A percentile compares a stretch with the other conserved stretches of the same genome.
phyloP scores from a whole-genome alignment of 2,113 vertebrate species.

The Istiophorus platypterus region DNA sequence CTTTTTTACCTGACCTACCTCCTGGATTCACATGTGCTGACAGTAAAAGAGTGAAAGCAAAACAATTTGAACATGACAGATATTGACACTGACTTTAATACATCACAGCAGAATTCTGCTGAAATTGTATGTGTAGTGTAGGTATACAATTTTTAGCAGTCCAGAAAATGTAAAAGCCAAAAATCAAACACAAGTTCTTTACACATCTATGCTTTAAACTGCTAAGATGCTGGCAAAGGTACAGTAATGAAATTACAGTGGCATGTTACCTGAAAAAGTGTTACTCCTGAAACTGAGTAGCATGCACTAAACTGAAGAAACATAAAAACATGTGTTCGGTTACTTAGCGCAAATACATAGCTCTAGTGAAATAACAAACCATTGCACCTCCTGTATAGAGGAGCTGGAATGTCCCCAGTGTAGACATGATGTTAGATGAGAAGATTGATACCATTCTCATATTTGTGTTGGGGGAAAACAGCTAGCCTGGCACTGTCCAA shows the following conservation, averaged over 20 bases:
- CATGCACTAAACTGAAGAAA: background rate
- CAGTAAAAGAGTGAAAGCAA: background rate
- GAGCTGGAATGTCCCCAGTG: background rate
- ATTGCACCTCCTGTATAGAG: background rate
- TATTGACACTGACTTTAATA: background rate
- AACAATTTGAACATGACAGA: background rate
- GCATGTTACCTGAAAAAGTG: no score
- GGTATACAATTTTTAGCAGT: no score
- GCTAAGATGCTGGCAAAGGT: no score
- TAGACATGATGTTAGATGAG: background rate
- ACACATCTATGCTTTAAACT: no score
- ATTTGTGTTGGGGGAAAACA: background rate
- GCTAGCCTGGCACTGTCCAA: background rate
- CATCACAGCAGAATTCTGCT: background rate
- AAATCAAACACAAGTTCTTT: background rate
- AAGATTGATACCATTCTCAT: background rate
- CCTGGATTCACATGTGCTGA: background rate
- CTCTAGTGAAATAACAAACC: background rate
- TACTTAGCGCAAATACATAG: background rate
- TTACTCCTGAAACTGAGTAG: no score
- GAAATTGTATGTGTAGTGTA: no score
- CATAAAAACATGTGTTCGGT: background rate
- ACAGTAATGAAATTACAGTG: background rate
- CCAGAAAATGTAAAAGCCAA: no score
- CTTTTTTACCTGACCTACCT: background rate